Percentiles rank a stretch among this genome's conserved stretches.
Evolutionary conservation across 1,140 invertebrate species (phyloP).

Genomic region (Zaprionus inermis): DNA sequence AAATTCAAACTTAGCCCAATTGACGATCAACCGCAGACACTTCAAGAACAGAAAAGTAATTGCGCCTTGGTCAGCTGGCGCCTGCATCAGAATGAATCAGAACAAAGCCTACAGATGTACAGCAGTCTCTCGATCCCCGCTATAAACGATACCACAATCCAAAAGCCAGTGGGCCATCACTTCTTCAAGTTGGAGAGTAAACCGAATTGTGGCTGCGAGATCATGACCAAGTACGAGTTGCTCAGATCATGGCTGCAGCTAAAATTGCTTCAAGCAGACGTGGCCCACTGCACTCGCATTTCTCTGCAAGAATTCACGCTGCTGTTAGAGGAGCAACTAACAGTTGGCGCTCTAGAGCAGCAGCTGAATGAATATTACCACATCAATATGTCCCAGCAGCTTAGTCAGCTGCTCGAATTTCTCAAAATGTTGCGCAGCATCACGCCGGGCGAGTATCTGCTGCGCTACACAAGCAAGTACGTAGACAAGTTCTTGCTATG

Average conservation of each 20-base stretch:
- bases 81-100: slow-evolving; percentile 9
- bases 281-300: slow-evolving; percentile 54
- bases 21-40: slow-evolving; percentile 11
- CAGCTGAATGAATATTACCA: slow-evolving; percentile 59
- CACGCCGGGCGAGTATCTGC: slow-evolving; percentile 52
- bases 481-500: slow-evolving; percentile 69
- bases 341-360: slow-evolving; percentile 47
- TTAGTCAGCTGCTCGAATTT: slow-evolving; percentile 63
- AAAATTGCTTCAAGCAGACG: slow-evolving; percentile 43
- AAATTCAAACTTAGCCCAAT: slow-evolving; percentile 36
- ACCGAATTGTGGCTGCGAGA: slow-evolving; percentile 73
- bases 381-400: slow-evolving; percentile 43
- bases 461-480: slow-evolving; percentile 65
- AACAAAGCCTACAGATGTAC: slow-evolving; percentile 39
- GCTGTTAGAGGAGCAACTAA: slow-evolving; percentile 57
- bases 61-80: slow-evolving; percentile 54
- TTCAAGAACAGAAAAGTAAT: slow-evolving; percentile 25
- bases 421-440: slow-evolving; percentile 59
- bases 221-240: slow-evolving; percentile 74
- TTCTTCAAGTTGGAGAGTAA: slow-evolving; percentile 72
- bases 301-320: slow-evolving; percentile 47
- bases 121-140: slow-evolving; percentile 51
- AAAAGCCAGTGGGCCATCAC: slow-evolving; percentile 50
- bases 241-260: slow-evolving; percentile 69
- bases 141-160: slow-evolving; percentile 15